Percentiles rank a stretch among this genome's conserved stretches.
phyloP scores from a whole-genome alignment of 2,797 vertebrate genomes.

The Fistularia tabacaria region DNA sequence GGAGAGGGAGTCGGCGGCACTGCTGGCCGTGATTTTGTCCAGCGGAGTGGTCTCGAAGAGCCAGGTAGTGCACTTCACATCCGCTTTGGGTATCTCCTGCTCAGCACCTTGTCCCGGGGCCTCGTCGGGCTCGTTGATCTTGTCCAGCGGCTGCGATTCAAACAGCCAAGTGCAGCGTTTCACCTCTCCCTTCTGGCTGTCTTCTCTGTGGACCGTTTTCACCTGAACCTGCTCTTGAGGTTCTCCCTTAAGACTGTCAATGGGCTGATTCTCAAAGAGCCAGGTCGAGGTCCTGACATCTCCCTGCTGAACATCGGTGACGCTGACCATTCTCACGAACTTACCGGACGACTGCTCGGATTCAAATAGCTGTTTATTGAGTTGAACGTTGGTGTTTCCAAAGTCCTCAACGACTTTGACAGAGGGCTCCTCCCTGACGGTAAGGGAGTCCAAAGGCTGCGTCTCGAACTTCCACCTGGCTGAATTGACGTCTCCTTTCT shows the following conservation, averaged over 20 bases:
- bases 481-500: constrained; percentile 83
- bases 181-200: constrained; percentile 86
- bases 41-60: constrained; percentile 87
- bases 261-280: constrained; percentile 88
- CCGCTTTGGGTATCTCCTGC: constrained; percentile 70
- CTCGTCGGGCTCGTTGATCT: constrained; percentile 76
- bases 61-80: constrained; percentile 89
- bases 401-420: constrained; percentile 75
- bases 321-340: constrained; percentile 85
- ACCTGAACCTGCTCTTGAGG: constrained; percentile 68
- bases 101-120: constrained; percentile 20
- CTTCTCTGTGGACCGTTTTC: constrained; percentile 84
- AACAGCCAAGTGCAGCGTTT: constrained; percentile 92
- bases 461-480: constrained; percentile 91
- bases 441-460: constrained; percentile 82
- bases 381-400: constrained; percentile 76
- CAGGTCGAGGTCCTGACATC: constrained; percentile 89
- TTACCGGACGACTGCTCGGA: constrained; percentile 75
- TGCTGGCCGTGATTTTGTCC: constrained; percentile 76
- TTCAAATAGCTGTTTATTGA: constrained; percentile 82
- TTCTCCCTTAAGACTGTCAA: constrained; percentile 82
- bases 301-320: constrained; percentile 84
- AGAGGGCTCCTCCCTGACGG: constrained; percentile 54
- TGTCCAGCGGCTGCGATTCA: constrained; percentile 87
- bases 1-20: constrained; percentile 73